phyloP scores from a whole-genome alignment of 2,113 vertebrate genomes.

The Corvus hawaiiensis region DNA sequence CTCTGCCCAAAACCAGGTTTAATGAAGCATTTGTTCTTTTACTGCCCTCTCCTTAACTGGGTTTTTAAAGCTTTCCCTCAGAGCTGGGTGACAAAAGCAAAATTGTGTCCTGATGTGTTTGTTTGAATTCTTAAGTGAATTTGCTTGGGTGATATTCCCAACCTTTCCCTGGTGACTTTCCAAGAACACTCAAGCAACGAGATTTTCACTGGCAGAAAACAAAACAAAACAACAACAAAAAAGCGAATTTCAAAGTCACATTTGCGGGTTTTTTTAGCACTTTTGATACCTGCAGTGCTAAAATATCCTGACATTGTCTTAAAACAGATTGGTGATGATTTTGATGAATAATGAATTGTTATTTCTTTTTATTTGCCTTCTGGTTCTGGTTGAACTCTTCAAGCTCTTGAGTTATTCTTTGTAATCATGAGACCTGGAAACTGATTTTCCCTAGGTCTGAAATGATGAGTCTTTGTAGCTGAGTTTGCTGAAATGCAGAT shows the following conservation, averaged over 20 bases:
- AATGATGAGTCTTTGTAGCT: not conserved
- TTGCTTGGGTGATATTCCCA: slow-evolving; percentile 43
- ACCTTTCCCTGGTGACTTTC: slow-evolving; percentile 25
- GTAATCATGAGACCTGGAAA: not conserved
- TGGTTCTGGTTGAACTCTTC: slow-evolving; percentile 29
- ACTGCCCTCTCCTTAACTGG: not conserved
- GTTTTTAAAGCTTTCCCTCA: not conserved
- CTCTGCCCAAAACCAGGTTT: not conserved
- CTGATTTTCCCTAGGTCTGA: not conserved
- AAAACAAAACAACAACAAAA: not conserved
- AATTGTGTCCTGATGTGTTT: slow-evolving; percentile 15
- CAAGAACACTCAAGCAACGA: not conserved
- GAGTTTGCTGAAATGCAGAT: slow-evolving; percentile 38
- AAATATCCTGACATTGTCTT: slow-evolving; percentile 34
- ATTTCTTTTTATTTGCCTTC: slow-evolving; percentile 40
- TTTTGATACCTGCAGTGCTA: slow-evolving; percentile 6
- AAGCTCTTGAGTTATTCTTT: not conserved
- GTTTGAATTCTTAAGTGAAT: slow-evolving; percentile 43
- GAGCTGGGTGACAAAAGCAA: slow-evolving; percentile 36
- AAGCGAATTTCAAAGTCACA: not conserved
- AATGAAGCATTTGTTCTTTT: slow-evolving; percentile 30
- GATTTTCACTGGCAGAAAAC: not conserved
- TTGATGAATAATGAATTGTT: slow-evolving; percentile 49
- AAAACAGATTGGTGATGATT: slow-evolving; percentile 18
- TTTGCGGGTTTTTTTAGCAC: not conserved